phyloP scores from a whole-genome alignment of 1,140 invertebrate genomes.

The Copidosoma floridanum region DNA sequence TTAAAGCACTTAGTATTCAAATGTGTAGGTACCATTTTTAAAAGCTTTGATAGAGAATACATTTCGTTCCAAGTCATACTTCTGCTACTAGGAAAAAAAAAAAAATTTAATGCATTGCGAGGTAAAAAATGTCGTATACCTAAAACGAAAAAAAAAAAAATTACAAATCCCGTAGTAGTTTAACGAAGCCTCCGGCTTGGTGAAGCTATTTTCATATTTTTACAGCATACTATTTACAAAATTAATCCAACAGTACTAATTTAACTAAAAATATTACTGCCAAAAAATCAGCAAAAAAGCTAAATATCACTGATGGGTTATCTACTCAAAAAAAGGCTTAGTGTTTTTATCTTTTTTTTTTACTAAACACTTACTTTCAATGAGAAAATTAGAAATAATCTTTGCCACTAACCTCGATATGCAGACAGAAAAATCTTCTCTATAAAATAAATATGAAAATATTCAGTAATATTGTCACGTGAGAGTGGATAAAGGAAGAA shows the following conservation, averaged over 20 bases:
- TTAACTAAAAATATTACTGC: neutral
- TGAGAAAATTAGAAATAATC: conserved; percentile 24
- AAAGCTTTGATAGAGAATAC: too few relatives aligned
- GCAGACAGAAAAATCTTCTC: conserved; percentile 30
- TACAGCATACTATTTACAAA: neutral
- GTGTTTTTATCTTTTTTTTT: too few relatives aligned
- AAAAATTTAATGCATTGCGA: too few relatives aligned
- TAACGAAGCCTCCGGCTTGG: too few relatives aligned
- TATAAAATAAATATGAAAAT: conserved; percentile 29
- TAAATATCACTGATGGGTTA: neutral
- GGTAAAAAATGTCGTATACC: too few relatives aligned
- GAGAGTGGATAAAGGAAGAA: conserved; percentile 9
- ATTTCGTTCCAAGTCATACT: too few relatives aligned
- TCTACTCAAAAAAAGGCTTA: conserved; percentile 10
- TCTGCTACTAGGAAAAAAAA: too few relatives aligned
- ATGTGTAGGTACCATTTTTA: too few relatives aligned
- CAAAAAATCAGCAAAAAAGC: neutral
- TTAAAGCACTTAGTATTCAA: too few relatives aligned
- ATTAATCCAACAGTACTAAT: neutral
- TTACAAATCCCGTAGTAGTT: too few relatives aligned
- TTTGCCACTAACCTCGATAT: conserved; percentile 29
- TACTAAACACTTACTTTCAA: conserved; percentile 25
- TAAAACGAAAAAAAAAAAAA: too few relatives aligned
- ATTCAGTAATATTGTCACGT: conserved; percentile 15
- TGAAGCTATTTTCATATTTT: conserved; percentile 19